A percentile compares a stretch with the other conserved stretches of the same genome.
Conservation (phyloP, 2,888 invertebrate species). For the Eilema griseolum region DNA sequence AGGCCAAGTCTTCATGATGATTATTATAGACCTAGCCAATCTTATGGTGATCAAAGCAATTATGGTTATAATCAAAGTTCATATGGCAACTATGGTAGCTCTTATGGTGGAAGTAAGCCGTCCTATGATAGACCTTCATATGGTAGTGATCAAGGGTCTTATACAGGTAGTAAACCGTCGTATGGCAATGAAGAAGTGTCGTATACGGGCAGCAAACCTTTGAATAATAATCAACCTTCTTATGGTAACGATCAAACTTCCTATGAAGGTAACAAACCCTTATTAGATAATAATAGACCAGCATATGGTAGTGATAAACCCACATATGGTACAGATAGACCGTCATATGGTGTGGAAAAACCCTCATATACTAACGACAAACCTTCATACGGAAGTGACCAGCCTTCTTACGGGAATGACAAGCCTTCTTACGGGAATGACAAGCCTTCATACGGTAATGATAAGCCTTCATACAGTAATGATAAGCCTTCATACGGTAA, state of each 20-base stretch:
- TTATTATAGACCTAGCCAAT: conserved; percentile 14
- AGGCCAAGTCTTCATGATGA: neutral
- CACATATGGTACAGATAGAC: conserved; percentile 31
- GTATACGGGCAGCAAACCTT: neutral
- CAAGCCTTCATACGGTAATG: conserved; percentile 31
- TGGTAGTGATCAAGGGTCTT: conserved; percentile 10
- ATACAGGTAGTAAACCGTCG: conserved; percentile 29
- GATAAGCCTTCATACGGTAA: conserved; percentile 32
- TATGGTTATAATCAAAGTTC: conserved; percentile 32
- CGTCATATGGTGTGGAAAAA: conserved; percentile 36
- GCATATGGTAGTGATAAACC: conserved; percentile 30
- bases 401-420: conserved; percentile 27
- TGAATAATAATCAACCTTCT: conserved; percentile 30
- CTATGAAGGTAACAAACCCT: conserved; percentile 38
- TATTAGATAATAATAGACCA: conserved; percentile 33
- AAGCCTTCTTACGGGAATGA: conserved; percentile 25
- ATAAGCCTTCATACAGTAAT: conserved; percentile 19
- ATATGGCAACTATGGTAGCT: conserved; percentile 22
- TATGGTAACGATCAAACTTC: conserved; percentile 26
- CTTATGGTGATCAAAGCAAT: conserved; percentile 1
- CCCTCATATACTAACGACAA: conserved; percentile 36
- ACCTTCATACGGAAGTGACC: conserved; percentile 22
- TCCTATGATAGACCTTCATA: conserved; percentile 11
- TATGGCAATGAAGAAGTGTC: conserved; percentile 17
- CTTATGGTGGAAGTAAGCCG: conserved; percentile 31